phyloP scores from a whole-genome alignment of 2,797 vertebrate species.

The Rhabdophis nuchalis region DNA sequence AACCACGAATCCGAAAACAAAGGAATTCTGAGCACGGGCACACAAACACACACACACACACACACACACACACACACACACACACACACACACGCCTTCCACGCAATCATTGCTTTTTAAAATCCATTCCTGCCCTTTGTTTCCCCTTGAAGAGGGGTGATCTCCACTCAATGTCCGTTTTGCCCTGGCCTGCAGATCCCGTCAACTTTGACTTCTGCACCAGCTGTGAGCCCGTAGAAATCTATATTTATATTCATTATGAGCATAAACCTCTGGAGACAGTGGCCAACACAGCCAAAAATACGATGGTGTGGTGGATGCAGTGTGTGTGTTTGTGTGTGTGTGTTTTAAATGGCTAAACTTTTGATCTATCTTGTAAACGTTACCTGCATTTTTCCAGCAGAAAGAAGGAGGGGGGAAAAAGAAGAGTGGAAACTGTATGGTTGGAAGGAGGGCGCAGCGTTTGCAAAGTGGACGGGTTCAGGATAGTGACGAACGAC shows the following conservation, averaged over 20 bases:
- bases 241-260: constrained; percentile 23
- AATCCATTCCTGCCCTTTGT: fast-evolving
- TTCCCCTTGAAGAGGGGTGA: neutral
- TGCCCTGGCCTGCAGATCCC: neutral
- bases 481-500: neutral
- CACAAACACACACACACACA: too few species aligned
- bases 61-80: too few species aligned
- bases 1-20: neutral
- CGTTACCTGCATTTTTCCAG: neutral
- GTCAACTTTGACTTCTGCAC: neutral
- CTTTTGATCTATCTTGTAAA: neutral
- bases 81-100: neutral
- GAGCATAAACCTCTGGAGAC: neutral
- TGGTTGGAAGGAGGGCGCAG: neutral
- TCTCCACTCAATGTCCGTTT: fast-evolving
- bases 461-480: neutral
- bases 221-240: fast-evolving
- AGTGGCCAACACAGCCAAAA: neutral
- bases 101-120: neutral
- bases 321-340: neutral
- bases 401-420: neutral
- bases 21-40: neutral
- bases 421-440: neutral
- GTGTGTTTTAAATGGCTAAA: neutral
- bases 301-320: neutral